These are phyloP conservation scores for Drosophila atroscutellata DNA, from an alignment of 2,888 invertebrate species.

Conservation along the genomic window DNA sequence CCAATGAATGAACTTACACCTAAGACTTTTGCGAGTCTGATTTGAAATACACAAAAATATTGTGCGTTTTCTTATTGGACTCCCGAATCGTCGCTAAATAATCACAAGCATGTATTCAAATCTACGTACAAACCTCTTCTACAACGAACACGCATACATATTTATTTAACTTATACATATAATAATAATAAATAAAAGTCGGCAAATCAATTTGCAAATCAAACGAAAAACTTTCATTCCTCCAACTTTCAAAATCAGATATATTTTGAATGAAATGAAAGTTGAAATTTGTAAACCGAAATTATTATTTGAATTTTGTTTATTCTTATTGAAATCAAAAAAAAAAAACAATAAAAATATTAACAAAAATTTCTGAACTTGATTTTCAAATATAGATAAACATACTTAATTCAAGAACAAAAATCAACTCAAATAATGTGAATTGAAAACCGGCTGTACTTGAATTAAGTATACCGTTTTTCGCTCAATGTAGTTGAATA, in stretches of 20 bases:
- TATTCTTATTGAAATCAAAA: background rate
- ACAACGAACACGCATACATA: slow-evolving; percentile 29
- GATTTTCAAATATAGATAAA: background rate
- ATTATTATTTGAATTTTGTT: background rate
- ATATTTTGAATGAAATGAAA: too few relatives aligned
- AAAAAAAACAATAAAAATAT: background rate
- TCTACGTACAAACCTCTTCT: slow-evolving; percentile 46
- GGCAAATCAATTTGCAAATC: slow-evolving; percentile 7
- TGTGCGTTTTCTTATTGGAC: slow-evolving; percentile 83
- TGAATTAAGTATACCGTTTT: background rate
- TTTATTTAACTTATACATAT: slow-evolving; percentile 39
- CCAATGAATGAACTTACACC: slow-evolving; percentile 49
- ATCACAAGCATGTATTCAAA: slow-evolving; percentile 54
- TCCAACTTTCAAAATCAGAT: background rate
- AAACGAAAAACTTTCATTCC: background rate
- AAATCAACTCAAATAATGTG: background rate
- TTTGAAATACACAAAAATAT: slow-evolving; percentile 75
- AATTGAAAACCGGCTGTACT: background rate
- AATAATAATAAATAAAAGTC: slow-evolving; percentile 31
- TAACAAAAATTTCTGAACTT: background rate
- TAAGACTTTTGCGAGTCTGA: slow-evolving; percentile 84
- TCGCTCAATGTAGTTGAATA: background rate
- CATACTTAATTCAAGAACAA: background rate
- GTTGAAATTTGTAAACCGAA: background rate
- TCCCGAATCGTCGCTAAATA: slow-evolving; percentile 83